Evolutionary conservation across 2,888 invertebrate genomes (phyloP).

Genomic region (Mesorhabditis spiculigera): DNA sequence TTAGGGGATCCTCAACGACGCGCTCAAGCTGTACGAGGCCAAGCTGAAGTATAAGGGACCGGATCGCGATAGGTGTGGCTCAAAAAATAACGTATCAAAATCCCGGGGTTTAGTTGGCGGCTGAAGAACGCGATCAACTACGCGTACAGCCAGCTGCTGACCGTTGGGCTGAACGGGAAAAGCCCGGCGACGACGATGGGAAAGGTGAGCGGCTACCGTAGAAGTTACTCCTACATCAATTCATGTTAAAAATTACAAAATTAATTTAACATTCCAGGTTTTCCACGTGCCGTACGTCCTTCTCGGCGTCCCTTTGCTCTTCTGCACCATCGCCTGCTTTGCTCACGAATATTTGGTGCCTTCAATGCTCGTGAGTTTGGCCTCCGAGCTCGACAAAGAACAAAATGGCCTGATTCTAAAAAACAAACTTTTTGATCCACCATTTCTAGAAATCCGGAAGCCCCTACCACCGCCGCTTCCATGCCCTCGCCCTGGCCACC

Average conservation of each 20-base stretch:
- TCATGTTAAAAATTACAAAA: neutral
- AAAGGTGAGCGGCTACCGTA: slow-evolving; percentile 32
- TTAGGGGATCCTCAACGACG: slow-evolving; percentile 44
- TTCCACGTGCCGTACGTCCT: neutral
- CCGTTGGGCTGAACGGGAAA: slow-evolving; percentile 47
- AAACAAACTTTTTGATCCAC: neutral
- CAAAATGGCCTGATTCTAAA: neutral
- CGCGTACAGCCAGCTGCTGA: slow-evolving; percentile 50
- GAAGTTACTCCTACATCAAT: neutral
- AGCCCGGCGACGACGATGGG: slow-evolving; percentile 43
- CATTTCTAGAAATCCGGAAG: neutral
- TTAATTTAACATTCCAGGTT: neutral
- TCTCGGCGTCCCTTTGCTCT: neutral
- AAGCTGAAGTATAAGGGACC: slow-evolving; percentile 17
- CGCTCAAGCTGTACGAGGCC: slow-evolving; percentile 44
- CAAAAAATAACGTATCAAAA: neutral
- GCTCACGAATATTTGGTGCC: neutral
- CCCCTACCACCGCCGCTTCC: slow-evolving; percentile 17
- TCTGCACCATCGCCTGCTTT: neutral
- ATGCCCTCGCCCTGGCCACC: slow-evolving; percentile 22
- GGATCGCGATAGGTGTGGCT: neutral
- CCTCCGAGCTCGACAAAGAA: neutral
- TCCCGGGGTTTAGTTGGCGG: neutral
- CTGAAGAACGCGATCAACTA: slow-evolving; percentile 34
- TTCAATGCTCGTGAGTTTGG: neutral